Evolutionary conservation across 2,888 invertebrate species (phyloP), one percentile per base, ranked within the genome.

Genomic region (Cheilosia impressa): DNA sequence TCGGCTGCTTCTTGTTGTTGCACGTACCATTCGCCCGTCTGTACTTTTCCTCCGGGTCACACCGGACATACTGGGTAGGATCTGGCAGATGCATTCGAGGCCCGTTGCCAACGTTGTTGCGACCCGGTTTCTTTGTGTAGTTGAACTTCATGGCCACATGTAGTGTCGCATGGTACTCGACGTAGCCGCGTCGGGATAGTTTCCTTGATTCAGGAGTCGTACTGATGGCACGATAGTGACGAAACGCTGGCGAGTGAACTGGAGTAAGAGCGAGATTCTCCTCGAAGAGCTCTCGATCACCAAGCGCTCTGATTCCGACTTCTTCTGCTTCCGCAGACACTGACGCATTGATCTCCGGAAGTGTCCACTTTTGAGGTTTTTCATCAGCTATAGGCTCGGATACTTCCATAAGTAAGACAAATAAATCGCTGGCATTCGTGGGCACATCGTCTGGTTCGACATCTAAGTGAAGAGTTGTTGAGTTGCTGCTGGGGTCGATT

Each of bases 21-120:
- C 97, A 97, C 3, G 94, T 94, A 0, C 97, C 97, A 88, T 96
- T 95, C 45, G 94, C 93, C 0, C 93, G 93, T 19, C 97, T 93
- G 90, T 95, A 97, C 88, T 93, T 94, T 22, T 92, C 91, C 78
- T 90, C 90, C 31, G 90, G 90, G 10, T 90, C 88, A 76, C 94
- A 94, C 0, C 92, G 91, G 0, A 92, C 83, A 9, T 88, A 89
- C 0, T 88, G 76, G 1, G 87, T 85, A 1, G 90, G 89, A 87
- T 91, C 90, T 0, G 88, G 89, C 4, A 92, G 78, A 19, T 88
- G 83, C 9, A 92, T 90, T 13, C 68, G 65, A 0, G 93, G 93
- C 0, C 93, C 93, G 19, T 87, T 87, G 0, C 93, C 93, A 65
- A 93, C 91, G 60, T 91, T 91, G 66, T 89, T 90, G 5, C 92